A percentile compares a stretch with the other conserved stretches of the same genome.
phyloP scores from a whole-genome alignment of 2,797 vertebrate species.

The Acrocephalus scirpaceus region DNA sequence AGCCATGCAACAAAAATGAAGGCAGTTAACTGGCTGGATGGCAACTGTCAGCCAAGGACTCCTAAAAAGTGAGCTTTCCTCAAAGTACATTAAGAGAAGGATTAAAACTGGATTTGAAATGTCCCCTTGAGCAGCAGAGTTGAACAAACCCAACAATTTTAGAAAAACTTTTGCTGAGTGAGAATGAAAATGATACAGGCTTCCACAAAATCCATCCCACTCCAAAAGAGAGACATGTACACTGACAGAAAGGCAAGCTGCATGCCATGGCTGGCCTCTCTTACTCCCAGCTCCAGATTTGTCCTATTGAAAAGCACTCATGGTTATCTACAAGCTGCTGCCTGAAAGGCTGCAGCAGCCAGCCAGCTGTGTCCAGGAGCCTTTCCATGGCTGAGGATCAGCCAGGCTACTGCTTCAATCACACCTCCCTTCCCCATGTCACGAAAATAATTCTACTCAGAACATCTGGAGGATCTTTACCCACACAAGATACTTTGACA shows the following conservation, averaged over 20 bases:
- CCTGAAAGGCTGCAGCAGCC: background rate
- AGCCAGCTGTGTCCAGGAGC: background rate
- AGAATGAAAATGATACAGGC: background rate
- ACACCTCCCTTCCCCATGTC: background rate
- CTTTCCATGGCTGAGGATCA: background rate
- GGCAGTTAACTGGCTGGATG: background rate
- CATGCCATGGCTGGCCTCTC: background rate
- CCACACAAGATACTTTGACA: rapidly evolving
- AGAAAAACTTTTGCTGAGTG: background rate
- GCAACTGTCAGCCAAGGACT: background rate
- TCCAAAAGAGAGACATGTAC: background rate
- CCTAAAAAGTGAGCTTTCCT: background rate
- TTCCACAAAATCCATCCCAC: background rate
- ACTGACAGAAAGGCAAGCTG: background rate
- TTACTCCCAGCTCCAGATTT: background rate
- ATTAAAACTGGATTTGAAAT: rapidly evolving
- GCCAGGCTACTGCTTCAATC: background rate
- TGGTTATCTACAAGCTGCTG: background rate
- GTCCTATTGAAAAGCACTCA: background rate
- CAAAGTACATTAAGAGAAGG: background rate
- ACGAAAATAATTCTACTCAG: background rate
- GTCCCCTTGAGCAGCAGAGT: background rate
- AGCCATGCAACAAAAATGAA: background rate
- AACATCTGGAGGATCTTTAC: background rate
- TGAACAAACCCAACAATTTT: background rate